Percentiles rank a stretch among this genome's conserved stretches.
These are phyloP conservation scores for Conger conger DNA, from an alignment of 2,113 vertebrate genomes.

Conservation along the genomic window DNA sequence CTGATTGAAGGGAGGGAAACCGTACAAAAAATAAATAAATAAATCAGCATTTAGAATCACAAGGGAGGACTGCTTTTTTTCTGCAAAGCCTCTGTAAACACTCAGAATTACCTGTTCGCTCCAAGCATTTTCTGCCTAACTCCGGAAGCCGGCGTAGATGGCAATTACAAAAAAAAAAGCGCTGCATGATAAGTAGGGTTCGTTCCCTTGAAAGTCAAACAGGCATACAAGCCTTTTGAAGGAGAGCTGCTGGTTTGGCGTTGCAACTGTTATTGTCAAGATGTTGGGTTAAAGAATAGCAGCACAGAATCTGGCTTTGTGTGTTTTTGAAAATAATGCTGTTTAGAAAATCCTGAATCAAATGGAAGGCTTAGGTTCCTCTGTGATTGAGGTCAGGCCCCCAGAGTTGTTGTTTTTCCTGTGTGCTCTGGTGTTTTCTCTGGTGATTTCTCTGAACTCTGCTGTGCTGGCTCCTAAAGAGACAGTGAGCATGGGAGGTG, in stretches of 20 bases:
- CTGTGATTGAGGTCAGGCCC: not conserved
- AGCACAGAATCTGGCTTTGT: not conserved
- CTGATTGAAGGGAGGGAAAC: not conserved
- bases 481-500: not conserved
- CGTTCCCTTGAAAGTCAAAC: not conserved
- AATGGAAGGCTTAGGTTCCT: not conserved
- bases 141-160: not conserved
- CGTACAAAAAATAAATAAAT: not conserved
- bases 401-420: not conserved
- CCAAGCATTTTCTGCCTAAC: not conserved
- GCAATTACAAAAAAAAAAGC: not conserved
- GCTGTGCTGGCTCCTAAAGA: not conserved
- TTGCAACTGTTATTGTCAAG: too few relatives aligned
- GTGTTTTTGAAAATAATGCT: not conserved
- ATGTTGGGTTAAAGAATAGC: not conserved
- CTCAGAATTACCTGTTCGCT: not conserved
- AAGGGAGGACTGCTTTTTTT: not conserved
- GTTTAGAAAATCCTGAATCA: not conserved
- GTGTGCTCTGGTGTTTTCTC: not conserved
- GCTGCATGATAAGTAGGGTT: not conserved
- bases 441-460: not conserved
- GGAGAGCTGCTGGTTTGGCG: not conserved
- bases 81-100: not conserved
- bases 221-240: not conserved
- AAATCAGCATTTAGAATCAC: not conserved